Evolutionary conservation across 2,797 vertebrate species (phyloP).

Genomic region (Gymnopithys bicolor): DNA sequence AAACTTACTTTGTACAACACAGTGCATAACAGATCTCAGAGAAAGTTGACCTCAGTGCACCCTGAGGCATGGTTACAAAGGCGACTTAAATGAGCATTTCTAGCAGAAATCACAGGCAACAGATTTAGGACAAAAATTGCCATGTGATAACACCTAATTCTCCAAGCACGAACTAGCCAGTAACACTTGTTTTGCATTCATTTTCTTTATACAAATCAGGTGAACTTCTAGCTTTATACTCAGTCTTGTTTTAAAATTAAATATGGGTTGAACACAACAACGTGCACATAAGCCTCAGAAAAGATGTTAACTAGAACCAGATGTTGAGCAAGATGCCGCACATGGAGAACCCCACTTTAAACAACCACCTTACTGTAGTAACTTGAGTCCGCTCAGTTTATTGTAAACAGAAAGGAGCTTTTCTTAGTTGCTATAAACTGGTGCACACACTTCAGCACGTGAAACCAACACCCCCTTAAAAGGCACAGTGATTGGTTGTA

Average conservation of each 20-base stretch:
- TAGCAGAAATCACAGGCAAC: constrained; percentile 10
- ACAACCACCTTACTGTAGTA: constrained; percentile 80
- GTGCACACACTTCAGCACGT: constrained; percentile 60
- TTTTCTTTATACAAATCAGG: background rate
- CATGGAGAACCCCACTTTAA: constrained; percentile 64
- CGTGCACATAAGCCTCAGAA: constrained; percentile 21
- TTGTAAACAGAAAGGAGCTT: constrained; percentile 67
- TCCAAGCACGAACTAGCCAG: background rate
- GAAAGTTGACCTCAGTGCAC: background rate
- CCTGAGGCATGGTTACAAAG: background rate
- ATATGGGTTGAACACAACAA: background rate
- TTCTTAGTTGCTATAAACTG: constrained; percentile 63
- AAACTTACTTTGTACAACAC: background rate
- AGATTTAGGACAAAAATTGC: constrained; percentile 1
- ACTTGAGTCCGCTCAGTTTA: constrained; percentile 77
- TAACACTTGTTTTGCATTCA: background rate
- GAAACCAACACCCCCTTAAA: constrained; percentile 65
- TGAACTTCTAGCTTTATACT: constrained; percentile 13
- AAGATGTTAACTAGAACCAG: constrained; percentile 75
- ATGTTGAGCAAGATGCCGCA: constrained; percentile 76
- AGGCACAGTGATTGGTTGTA: constrained; percentile 43
- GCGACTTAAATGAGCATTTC: background rate
- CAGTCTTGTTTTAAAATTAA: constrained; percentile 66
- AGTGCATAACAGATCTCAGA: background rate
- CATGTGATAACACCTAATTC: background rate